Evolutionary conservation across 1,140 invertebrate genomes (phyloP).

Genomic region (Zaprionus taronus): DNA sequence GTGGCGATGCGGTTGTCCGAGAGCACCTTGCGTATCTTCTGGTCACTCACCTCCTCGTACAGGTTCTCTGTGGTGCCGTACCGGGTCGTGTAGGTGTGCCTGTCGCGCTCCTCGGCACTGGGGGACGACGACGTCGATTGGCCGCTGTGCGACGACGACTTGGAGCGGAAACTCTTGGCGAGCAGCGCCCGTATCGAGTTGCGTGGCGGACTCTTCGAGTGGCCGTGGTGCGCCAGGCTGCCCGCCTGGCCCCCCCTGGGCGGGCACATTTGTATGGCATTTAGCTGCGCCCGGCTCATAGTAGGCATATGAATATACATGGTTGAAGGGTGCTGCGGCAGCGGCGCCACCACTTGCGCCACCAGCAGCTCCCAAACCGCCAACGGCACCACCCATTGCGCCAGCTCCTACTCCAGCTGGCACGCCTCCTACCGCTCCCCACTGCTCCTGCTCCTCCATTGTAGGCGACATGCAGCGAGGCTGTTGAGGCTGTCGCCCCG

Average conservation of each 20-base stretch:
- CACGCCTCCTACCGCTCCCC: constrained; percentile 9
- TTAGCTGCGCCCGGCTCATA: constrained; percentile 88
- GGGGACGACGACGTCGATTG: constrained; percentile 71
- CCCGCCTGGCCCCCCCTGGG: constrained; percentile 49
- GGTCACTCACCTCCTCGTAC: constrained; percentile 93
- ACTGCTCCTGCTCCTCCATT: constrained; percentile 42
- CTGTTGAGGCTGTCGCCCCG: constrained; percentile 53
- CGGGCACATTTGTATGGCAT: constrained; percentile 86
- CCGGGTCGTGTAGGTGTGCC: constrained; percentile 90
- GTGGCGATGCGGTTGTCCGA: constrained; percentile 85
- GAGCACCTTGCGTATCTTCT: constrained; percentile 85
- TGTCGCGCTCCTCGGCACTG: constrained; percentile 75
- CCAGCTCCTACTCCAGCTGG: constrained; percentile 24
- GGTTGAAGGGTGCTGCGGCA: constrained; percentile 71
- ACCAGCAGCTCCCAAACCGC: constrained; percentile 33
- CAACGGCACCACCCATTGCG: constrained; percentile 39
- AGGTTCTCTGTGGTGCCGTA: constrained; percentile 94
- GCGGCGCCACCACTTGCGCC: constrained; percentile 18
- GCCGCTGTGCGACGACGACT: constrained; percentile 62
- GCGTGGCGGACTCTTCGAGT: constrained; percentile 79
- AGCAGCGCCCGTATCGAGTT: constrained; percentile 83
- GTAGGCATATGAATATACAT: constrained; percentile 92
- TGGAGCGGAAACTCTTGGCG: constrained; percentile 78
- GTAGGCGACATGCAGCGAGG: constrained; percentile 69
- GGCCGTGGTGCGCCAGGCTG: constrained; percentile 33